A percentile compares a stretch with the other conserved stretches of the same genome.
Evolutionary conservation across 1,140 invertebrate genomes (phyloP).

Genomic region (Drosophila ohnishii): DNA sequence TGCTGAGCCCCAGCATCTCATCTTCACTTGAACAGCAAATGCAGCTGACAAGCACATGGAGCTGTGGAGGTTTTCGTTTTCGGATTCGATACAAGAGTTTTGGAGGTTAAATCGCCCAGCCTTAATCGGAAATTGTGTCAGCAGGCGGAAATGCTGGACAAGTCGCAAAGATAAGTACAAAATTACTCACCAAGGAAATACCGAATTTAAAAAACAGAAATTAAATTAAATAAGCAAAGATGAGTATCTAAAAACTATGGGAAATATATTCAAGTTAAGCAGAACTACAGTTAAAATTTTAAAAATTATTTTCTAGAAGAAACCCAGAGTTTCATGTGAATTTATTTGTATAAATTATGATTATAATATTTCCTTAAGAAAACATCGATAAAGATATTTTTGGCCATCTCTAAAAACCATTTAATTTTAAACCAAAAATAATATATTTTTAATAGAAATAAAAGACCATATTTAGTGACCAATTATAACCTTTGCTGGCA

Average conservation of each 20-base stretch:
- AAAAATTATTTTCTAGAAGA: background rate
- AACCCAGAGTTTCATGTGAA: background rate
- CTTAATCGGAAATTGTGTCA: slow-evolving; percentile 66
- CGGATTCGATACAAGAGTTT: slow-evolving; percentile 28
- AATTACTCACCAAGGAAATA: slow-evolving; percentile 13
- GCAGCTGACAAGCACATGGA: slow-evolving; percentile 44
- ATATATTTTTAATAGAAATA: background rate
- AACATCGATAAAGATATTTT: background rate
- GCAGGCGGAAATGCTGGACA: slow-evolving; percentile 34
- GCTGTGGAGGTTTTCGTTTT: slow-evolving; percentile 37
- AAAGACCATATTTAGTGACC: background rate
- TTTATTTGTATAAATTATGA: no score
- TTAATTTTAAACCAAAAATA: background rate
- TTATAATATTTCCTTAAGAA: background rate
- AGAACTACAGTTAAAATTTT: background rate
- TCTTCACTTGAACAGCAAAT: slow-evolving; percentile 60
- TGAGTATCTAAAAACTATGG: background rate
- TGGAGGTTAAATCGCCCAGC: slow-evolving; percentile 57
- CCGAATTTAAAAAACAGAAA: background rate
- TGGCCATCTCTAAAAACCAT: background rate
- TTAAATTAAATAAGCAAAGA: background rate
- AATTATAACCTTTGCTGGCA: slow-evolving; percentile 9
- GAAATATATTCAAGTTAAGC: background rate
- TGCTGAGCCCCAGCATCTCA: slow-evolving; percentile 59
- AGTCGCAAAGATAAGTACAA: slow-evolving; percentile 8